Evolutionary conservation across 2,888 invertebrate genomes (phyloP).

Genomic region (Nemoura dubitans): DNA sequence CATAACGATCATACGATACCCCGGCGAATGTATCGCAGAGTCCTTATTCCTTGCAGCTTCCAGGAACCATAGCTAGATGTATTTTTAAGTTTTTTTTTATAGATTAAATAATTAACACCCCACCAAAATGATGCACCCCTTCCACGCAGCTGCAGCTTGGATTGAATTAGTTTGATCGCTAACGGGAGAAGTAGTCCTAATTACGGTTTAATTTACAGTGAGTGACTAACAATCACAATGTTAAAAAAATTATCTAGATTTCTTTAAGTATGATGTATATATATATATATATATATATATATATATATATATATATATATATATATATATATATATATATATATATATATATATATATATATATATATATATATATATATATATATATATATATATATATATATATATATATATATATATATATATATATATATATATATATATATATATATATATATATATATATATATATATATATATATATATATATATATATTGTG

Average conservation of each 20-base stretch:
- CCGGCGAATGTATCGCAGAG: neutral
- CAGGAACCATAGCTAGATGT: neutral
- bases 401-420: too few species aligned
- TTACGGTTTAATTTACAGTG: constrained; percentile 34
- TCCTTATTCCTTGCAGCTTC: neutral
- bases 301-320: constrained; percentile 33
- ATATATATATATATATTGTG: constrained; percentile 40
- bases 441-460: too few species aligned
- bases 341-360: constrained; percentile 34
- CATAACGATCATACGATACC: neutral
- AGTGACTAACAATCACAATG: constrained; percentile 36
- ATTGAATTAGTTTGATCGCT: constrained; percentile 34
- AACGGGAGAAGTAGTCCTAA: constrained; percentile 23
- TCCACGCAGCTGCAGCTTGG: neutral
- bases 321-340: constrained; percentile 37
- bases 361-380: constrained; percentile 33
- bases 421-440: too few species aligned
- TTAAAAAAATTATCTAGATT: constrained; percentile 29
- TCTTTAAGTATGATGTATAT: constrained; percentile 24
- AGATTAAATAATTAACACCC: neutral
- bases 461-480: too few species aligned
- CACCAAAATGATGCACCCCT: neutral
- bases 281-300: constrained; percentile 34
- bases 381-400: too few species aligned
- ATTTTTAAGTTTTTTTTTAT: neutral